phyloP scores from a whole-genome alignment of 2,888 invertebrate genomes.

The Pachliopta kotzebuea region DNA sequence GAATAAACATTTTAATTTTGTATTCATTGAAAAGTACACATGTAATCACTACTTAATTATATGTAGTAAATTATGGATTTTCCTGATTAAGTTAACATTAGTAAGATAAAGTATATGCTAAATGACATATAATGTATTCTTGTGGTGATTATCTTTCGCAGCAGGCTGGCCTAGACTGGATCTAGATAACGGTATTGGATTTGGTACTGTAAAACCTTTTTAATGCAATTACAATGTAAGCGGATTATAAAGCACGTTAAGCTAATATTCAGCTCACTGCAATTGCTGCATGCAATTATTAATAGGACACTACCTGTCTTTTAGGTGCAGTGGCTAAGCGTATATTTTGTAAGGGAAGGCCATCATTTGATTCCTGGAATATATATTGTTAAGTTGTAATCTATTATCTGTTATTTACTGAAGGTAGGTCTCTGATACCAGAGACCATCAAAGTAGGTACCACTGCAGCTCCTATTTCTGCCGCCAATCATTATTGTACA shows the following conservation, averaged over 20 bases:
- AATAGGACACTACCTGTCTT: background rate
- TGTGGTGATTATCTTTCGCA: conserved; percentile 9
- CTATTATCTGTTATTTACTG: no score
- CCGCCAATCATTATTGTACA: no score
- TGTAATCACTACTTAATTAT: background rate
- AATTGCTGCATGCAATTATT: background rate
- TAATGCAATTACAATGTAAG: conserved; percentile 23
- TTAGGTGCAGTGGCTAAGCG: no score
- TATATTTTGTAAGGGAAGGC: background rate
- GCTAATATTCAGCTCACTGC: conserved; percentile 8
- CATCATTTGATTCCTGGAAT: no score
- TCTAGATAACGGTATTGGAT: conserved; percentile 25
- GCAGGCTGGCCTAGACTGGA: conserved; percentile 15
- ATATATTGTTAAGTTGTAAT: no score
- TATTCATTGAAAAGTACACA: no score
- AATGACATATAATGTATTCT: conserved; percentile 17
- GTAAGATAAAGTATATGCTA: conserved; percentile 11
- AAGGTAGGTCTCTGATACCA: no score
- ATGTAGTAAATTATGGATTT: no score
- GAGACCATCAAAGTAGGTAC: no score
- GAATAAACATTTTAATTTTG: no score
- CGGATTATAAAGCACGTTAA: conserved; percentile 22
- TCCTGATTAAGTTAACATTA: no score
- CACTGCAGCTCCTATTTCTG: no score
- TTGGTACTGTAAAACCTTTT: conserved; percentile 23